Base-by-base conservation (phyloP, 2,113 vertebrate genomes). In the Crotalus tigris region DNA sequence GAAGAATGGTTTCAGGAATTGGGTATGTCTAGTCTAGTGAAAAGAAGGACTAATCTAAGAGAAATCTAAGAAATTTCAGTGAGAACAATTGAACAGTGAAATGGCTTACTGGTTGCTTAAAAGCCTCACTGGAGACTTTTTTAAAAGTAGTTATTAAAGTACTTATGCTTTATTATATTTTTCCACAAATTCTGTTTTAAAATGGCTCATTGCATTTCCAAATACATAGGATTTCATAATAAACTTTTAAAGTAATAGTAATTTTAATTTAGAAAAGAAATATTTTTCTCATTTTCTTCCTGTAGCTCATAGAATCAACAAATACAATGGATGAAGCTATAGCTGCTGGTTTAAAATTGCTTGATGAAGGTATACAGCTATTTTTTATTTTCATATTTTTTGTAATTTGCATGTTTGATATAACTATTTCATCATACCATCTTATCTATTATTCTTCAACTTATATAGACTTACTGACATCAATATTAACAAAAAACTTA, bases 271-370 rank as follows among this genome's bases (percentile, higher is more conserved):
- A 57, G 33, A 58, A 81, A 54, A 75, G 3, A 75, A 39, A 91
- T 69, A 57, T 92, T 17, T 91, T 49, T 59, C 55, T 54, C 53
- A 24, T 69, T 44, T 90, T 94, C 90, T 90, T 81, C 95, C 75
- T 95, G 44, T 95, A 99, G 99, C 96, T 98, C 86, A 95, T 98
- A 95, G 94, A 96, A 21, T 98, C 97, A 86, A 97, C 98, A 17
- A 95, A 90, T 94, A 98, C 99, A 46, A 95, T 98, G 96, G 98
- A 99, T 91, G 98, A 98, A 91, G 98, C 98, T 91, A 94, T 98
- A 91, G 98, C 98, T 95, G 96, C 96, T 91, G 98, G 97, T 91
- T 96, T 99, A 95, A 94, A 98, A 93, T 95, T 93, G 93, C 97
- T 97, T 94, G 97, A 99, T 4, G 96, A 98, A 98, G 98, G 98